phyloP scores from a whole-genome alignment of 2,888 invertebrate species.

The Myopa tessellatipennis region DNA sequence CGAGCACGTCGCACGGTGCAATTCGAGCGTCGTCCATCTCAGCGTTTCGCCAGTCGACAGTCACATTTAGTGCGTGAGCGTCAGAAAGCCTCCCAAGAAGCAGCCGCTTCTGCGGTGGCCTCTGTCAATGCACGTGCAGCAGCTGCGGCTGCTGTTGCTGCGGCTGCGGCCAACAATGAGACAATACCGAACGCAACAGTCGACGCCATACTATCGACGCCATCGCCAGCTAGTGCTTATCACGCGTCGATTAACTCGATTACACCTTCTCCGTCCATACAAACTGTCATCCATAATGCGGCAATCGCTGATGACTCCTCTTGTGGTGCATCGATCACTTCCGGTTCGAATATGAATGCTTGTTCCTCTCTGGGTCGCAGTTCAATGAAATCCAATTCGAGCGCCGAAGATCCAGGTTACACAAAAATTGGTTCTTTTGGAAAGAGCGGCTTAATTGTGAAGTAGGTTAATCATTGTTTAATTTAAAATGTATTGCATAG shows the following conservation, averaged over 20 bases:
- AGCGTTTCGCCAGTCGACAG: constrained; percentile 93
- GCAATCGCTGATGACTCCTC: constrained; percentile 55
- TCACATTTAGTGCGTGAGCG: constrained; percentile 87
- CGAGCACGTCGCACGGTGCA: constrained; percentile 92
- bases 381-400: constrained; percentile 68
- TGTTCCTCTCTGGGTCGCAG: constrained; percentile 65
- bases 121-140: constrained; percentile 60
- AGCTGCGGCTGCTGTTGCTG: constrained; percentile 53
- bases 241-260: constrained; percentile 51
- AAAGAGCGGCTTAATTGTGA: constrained; percentile 68
- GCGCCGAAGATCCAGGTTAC: constrained; percentile 66
- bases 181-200: constrained; percentile 53
- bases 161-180: constrained; percentile 44
- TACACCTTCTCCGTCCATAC: constrained; percentile 66
- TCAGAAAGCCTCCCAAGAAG: constrained; percentile 70
- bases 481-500: not conserved
- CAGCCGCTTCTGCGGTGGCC: constrained; percentile 60
- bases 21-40: constrained; percentile 96
- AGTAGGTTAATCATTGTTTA: constrained; percentile 52
- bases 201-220: constrained; percentile 58
- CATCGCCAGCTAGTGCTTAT: constrained; percentile 50
- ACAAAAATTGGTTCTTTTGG: constrained; percentile 68
- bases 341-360: constrained; percentile 59
- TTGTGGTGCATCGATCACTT: constrained; percentile 61
- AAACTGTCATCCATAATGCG: constrained; percentile 66